Conservation (phyloP, 2,888 invertebrate species). For the Anorthoa munda region DNA sequence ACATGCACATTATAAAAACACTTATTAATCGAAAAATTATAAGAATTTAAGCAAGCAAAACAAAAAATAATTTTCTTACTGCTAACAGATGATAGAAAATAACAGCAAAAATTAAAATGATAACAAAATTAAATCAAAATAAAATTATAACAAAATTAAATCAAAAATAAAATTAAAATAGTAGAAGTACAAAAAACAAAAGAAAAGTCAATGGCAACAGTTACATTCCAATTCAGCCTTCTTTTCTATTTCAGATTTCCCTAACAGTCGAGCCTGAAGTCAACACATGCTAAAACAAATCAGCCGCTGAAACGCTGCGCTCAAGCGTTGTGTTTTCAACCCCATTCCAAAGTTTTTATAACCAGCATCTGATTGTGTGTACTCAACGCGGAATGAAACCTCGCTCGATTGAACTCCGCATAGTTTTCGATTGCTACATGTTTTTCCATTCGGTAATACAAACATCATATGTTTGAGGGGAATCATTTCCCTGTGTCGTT, state of each 20-base stretch:
- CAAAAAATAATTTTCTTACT: too few species aligned
- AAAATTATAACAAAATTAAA: too few species aligned
- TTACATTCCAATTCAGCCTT: background rate
- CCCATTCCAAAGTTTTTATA: conserved; percentile 20
- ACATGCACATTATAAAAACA: too few species aligned
- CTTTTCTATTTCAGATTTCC: too few species aligned
- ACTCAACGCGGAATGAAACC: conserved; percentile 19
- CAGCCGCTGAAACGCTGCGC: conserved; percentile 13
- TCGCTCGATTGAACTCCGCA: conserved; percentile 36
- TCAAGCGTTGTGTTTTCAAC: conserved; percentile 19
- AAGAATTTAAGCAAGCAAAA: too few species aligned
- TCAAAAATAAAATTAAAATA: too few species aligned
- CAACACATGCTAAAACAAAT: conserved; percentile 1
- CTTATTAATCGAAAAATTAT: too few species aligned
- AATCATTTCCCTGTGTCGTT: conserved; percentile 24
- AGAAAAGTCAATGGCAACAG: too few species aligned
- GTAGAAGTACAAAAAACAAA: too few species aligned
- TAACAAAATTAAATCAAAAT: too few species aligned
- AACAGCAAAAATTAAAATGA: too few species aligned
- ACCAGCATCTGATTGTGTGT: conserved; percentile 14
- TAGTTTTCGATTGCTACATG: conserved; percentile 48
- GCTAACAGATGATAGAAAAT: too few species aligned
- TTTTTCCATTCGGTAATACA: conserved; percentile 54
- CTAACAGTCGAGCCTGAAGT: background rate
- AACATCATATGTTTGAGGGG: conserved; percentile 40